Evolutionary conservation across 2,113 vertebrate species (phyloP).

Genomic region (Recurvirostra avosetta): DNA sequence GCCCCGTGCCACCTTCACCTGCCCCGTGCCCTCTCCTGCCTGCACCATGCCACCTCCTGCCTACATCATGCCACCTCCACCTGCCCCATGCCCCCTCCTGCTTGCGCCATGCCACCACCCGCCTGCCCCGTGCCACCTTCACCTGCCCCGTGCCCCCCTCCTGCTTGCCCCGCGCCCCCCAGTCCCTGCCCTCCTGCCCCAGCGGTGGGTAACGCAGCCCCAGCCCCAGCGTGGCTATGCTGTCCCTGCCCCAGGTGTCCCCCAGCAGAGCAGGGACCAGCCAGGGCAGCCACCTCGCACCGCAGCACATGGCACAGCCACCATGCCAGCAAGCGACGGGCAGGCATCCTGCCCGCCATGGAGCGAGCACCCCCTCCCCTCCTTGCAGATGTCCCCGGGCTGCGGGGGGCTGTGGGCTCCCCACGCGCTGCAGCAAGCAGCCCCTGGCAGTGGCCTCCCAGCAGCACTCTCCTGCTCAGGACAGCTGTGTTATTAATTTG

Average conservation of each 20-base stretch:
- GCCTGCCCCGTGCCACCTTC: too few relatives aligned
- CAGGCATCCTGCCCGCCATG: fast-evolving
- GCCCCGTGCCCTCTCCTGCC: too few relatives aligned
- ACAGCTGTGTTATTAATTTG: background rate
- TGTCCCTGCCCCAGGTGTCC: background rate
- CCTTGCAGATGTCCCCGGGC: background rate
- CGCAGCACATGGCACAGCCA: fast-evolving
- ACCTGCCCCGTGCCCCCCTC: too few relatives aligned
- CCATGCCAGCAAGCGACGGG: fast-evolving
- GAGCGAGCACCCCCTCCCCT: fast-evolving
- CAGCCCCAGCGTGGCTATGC: background rate
- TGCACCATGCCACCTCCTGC: background rate
- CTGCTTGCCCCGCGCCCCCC: too few relatives aligned
- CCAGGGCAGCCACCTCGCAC: fast-evolving
- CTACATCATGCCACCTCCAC: too few relatives aligned
- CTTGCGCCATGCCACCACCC: fast-evolving
- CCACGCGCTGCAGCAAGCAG: background rate
- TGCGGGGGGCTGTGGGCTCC: background rate
- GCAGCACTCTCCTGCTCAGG: background rate
- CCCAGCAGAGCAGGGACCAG: background rate
- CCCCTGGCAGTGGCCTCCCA: background rate
- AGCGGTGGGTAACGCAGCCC: background rate
- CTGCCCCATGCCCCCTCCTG: too few relatives aligned
- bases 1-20: too few relatives aligned
- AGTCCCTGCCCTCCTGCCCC: background rate